Evolutionary conservation across 2,888 invertebrate species (phyloP).

Genomic region (Argyresthia albistria): DNA sequence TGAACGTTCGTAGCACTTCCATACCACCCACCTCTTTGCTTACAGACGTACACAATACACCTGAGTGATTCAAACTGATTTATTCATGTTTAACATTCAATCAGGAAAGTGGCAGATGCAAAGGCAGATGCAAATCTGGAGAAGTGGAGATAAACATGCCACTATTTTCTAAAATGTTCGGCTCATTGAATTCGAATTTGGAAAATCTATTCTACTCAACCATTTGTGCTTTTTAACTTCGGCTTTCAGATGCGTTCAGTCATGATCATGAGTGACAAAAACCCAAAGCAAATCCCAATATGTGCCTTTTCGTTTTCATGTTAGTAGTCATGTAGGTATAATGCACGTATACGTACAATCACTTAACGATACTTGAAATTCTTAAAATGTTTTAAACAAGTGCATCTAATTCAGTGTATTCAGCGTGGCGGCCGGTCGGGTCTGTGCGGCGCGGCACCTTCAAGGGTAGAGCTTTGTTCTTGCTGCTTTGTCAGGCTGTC

Average conservation of each 20-base stretch:
- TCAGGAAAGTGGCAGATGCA: neutral
- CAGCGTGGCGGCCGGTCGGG: conserved; percentile 16
- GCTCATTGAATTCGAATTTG: too few species aligned
- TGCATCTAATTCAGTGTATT: conserved; percentile 28
- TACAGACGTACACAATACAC: neutral
- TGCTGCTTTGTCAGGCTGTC: conserved; percentile 34
- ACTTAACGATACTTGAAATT: conserved; percentile 23
- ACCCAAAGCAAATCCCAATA: too few species aligned
- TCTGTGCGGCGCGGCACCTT: conserved; percentile 35
- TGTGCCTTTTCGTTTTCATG: too few species aligned
- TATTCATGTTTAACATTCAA: neutral
- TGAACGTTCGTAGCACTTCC: too few species aligned
- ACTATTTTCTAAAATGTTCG: neutral
- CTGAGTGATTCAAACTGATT: too few species aligned
- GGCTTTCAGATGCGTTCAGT: too few species aligned
- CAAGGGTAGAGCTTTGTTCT: conserved; percentile 60
- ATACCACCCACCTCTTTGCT: neutral
- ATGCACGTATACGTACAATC: conserved; percentile 3
- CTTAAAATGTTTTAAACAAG: conserved; percentile 26
- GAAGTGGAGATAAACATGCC: neutral
- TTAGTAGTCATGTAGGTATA: too few species aligned
- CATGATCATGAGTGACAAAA: too few species aligned
- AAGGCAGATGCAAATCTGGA: neutral
- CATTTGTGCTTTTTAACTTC: neutral
- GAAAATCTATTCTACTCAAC: too few species aligned